These are phyloP conservation scores for Hoplodrina blanda DNA, from an alignment of 2,888 invertebrate genomes.

Conservation along the genomic window DNA sequence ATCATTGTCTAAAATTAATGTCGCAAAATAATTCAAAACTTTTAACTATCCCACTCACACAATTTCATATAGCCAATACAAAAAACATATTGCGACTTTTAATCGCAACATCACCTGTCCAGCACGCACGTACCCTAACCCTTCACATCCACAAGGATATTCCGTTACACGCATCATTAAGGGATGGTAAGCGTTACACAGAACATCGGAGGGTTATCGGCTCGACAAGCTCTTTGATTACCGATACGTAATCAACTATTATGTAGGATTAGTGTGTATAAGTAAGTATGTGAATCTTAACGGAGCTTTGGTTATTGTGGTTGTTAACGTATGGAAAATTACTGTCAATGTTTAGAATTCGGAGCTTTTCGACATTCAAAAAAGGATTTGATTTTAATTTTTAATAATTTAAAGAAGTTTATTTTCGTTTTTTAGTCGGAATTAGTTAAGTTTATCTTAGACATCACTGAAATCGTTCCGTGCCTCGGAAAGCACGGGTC, in stretches of 20 bases:
- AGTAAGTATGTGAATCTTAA: conserved; percentile 3
- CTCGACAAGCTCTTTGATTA: conserved; percentile 60
- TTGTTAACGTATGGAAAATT: not conserved
- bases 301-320: conserved; percentile 19
- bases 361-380: no score
- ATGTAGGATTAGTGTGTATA: conserved; percentile 21
- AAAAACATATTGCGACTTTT: conserved; percentile 19
- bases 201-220: conserved; percentile 58
- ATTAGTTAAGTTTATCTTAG: no score
- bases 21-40: no score
- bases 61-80: not conserved
- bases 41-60: not conserved
- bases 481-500: no score
- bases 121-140: conserved; percentile 29
- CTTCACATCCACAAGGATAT: conserved; percentile 55
- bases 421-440: no score
- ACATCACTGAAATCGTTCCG: no score
- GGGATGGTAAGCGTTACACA: conserved; percentile 48
- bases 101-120: conserved; percentile 18
- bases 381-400: no score
- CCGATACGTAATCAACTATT: conserved; percentile 59
- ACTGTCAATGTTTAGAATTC: not conserved
- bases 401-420: no score
- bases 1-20: no score
- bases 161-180: conserved; percentile 68